Percentiles rank a stretch among this genome's conserved stretches.
These are phyloP conservation scores for Melopsittacus undulatus DNA, from an alignment of 2,797 vertebrate species.

Conservation along the genomic window DNA sequence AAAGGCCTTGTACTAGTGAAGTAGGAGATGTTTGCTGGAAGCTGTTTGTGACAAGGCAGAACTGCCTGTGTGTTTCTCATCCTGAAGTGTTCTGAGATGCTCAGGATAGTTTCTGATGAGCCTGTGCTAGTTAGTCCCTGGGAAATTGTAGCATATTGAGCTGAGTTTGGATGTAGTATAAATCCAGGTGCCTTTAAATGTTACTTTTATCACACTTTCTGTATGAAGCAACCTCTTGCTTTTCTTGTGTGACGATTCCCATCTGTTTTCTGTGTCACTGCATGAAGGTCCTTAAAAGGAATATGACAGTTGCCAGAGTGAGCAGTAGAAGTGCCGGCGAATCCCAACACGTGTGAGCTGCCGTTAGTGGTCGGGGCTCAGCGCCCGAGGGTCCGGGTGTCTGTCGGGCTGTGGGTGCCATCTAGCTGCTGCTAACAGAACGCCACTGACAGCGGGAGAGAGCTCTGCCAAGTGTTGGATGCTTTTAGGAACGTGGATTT, in stretches of 20 bases:
- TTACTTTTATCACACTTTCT: background rate
- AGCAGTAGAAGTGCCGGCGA: background rate
- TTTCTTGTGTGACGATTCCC: background rate
- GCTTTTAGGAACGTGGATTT: background rate
- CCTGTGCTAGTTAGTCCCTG: background rate
- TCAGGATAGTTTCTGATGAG: background rate
- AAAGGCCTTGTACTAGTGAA: background rate
- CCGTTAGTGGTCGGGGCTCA: rapidly evolving
- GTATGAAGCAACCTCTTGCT: background rate
- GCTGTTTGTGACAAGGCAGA: background rate
- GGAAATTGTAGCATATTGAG: background rate
- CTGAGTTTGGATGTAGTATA: background rate
- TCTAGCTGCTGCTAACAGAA: background rate
- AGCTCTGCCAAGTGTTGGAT: background rate
- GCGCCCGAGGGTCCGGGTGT: background rate
- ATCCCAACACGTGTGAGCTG: background rate
- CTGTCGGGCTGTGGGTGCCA: background rate
- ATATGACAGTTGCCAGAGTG: background rate
- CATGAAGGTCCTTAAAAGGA: background rate
- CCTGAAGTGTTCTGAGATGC: background rate
- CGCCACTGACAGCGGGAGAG: background rate
- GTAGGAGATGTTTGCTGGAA: background rate
- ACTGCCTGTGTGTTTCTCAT: background rate
- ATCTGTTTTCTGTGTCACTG: background rate
- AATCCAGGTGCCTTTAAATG: constrained; percentile 70